Base-by-base conservation (phyloP, 2,797 vertebrate species). In the Hemitrygon akajei region DNA sequence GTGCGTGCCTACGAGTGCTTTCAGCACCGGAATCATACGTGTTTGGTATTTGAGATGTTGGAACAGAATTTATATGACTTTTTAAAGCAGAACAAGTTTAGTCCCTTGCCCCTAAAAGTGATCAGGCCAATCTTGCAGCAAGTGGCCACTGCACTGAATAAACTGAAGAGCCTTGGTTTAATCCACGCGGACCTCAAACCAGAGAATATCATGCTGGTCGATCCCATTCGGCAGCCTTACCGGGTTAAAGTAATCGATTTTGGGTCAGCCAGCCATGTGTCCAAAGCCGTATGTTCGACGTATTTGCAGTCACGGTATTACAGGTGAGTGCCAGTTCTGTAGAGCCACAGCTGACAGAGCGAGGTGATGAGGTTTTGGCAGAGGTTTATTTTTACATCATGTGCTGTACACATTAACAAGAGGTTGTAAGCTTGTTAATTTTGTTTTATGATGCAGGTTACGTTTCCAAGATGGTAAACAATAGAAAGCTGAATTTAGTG, bases 121-220 rank as follows among this genome's bases (percentile, higher is more conserved):
- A 99, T 99, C 95, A 97, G 99, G 96, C 98, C 99, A 93, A 98
- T 99, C 96, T 97, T 99, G 94, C 98, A 99, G 96, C 99, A 99
- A 97, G 99, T 99, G 95, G 98, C 98, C 94, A 99, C 98, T 94
- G 99, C 99, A 94, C 97, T 99, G 96, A 99, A 98, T 96, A 99
- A 99, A 97, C 95, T 99, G 73, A 99, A 98, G 97, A 98, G 97
- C 96, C 98, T 99, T 97, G 98, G 98, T 96, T 97, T 99, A 97
- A 99, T 99, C 95, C 99, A 99, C 94, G 98, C 99, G 95, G 99
- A 99, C 96, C 98, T 99, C 95, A 99, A 99, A 96, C 99, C 99
- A 60, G 99, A 99, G 96, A 99, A 99, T 96, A 99, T 99, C 96
- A 99, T 99, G 99, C 97, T 99, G 96, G 99, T 99, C 97, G 99